A percentile compares a stretch with the other conserved stretches of the same genome.
phyloP scores from a whole-genome alignment of 2,888 invertebrate species.

The Incurvaria masculella region DNA sequence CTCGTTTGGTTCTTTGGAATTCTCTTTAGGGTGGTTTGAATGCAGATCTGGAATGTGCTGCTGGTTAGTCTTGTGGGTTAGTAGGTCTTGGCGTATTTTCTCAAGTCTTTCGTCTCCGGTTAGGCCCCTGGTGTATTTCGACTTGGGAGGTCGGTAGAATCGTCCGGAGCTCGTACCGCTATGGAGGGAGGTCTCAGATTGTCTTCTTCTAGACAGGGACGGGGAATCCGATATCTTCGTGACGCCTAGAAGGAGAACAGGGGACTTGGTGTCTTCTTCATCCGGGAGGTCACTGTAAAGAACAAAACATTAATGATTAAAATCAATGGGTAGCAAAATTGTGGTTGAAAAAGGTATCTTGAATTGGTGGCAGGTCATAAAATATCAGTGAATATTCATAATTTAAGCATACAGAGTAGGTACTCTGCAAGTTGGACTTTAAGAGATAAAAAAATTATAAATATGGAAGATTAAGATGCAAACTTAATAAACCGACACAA shows the following conservation, averaged over 20 bases:
- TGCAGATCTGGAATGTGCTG: constrained; percentile 37
- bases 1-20: constrained; percentile 1
- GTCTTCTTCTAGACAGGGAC: constrained; percentile 36
- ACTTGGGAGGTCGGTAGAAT: constrained; percentile 44
- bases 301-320: constrained; percentile 11
- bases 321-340: no score
- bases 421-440: no score
- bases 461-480: no score
- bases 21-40: constrained; percentile 1
- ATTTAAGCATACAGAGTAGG: no score
- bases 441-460: no score
- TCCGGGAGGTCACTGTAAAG: constrained; percentile 60
- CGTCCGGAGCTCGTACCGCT: constrained; percentile 35
- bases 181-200: constrained; percentile 32
- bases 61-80: constrained; percentile 39
- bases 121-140: constrained; percentile 45
- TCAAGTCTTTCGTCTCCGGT: constrained; percentile 47
- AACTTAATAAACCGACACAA: no score
- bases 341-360: no score
- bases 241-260: constrained; percentile 59
- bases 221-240: constrained; percentile 55
- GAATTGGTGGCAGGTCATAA: no score
- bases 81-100: constrained; percentile 44
- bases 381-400: no score
- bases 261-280: constrained; percentile 56